phyloP scores from a whole-genome alignment of 2,797 vertebrate species.

The Phrynocephalus guinanensis region DNA sequence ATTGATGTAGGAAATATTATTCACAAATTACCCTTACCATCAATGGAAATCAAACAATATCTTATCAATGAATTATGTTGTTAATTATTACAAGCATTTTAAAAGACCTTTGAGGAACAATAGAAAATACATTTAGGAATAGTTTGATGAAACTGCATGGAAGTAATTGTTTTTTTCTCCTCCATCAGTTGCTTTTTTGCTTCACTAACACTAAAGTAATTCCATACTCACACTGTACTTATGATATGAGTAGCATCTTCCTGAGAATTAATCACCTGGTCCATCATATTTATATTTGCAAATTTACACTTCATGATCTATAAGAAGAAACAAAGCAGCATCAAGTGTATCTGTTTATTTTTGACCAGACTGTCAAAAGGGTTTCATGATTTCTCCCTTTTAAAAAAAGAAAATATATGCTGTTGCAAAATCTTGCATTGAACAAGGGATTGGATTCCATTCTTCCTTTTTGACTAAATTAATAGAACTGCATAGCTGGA shows the following conservation, averaged over 20 bases:
- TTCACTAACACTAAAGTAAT: slow-evolving; percentile 28
- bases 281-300: slow-evolving; percentile 55
- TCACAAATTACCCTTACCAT: slow-evolving; percentile 42
- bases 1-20: neutral
- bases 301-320: slow-evolving; percentile 70
- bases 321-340: slow-evolving; percentile 35
- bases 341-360: neutral
- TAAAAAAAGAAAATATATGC: neutral
- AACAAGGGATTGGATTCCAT: neutral
- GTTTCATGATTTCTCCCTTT: neutral
- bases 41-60: slow-evolving; percentile 39
- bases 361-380: neutral
- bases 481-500: neutral
- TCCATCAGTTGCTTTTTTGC: slow-evolving; percentile 8
- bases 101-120: slow-evolving; percentile 39
- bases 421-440: neutral
- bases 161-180: neutral
- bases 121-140: neutral
- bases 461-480: neutral
- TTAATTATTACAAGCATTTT: slow-evolving; percentile 42
- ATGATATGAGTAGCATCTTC: slow-evolving; percentile 70
- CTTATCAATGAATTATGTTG: slow-evolving; percentile 11
- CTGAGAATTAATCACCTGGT: slow-evolving; percentile 65
- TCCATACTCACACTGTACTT: slow-evolving; percentile 76
- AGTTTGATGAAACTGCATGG: too few relatives aligned